Evolutionary conservation across 2,797 vertebrate genomes (phyloP).

Genomic region (Decapterus maruadsi): DNA sequence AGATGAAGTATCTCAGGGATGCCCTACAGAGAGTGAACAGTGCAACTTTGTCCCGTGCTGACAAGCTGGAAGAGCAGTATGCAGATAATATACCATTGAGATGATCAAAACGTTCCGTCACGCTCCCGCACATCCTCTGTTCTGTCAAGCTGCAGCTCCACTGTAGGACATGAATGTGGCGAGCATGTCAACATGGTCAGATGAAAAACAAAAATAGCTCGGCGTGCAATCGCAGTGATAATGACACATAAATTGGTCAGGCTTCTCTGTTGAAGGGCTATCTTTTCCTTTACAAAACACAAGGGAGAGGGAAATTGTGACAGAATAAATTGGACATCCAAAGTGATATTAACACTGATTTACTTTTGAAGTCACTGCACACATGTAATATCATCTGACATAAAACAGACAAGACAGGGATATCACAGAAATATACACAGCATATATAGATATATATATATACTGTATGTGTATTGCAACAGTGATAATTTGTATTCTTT

Average conservation of each 20-base stretch:
- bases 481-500: conserved; percentile 43
- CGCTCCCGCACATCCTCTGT: conserved; percentile 46
- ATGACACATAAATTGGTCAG: conserved; percentile 74
- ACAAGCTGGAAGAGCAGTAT: conserved; percentile 54
- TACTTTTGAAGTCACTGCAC: conserved; percentile 74
- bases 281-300: conserved; percentile 68
- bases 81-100: conserved; percentile 57
- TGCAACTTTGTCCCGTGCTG: conserved; percentile 60
- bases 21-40: conserved; percentile 43
- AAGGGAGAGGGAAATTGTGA: conserved; percentile 60
- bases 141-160: conserved; percentile 71
- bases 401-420: conserved; percentile 62
- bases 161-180: conserved; percentile 60
- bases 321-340: conserved; percentile 78
- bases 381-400: conserved; percentile 64
- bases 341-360: conserved; percentile 75
- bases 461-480: too few relatives aligned
- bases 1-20: conserved; percentile 54
- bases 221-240: conserved; percentile 53
- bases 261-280: conserved; percentile 61
- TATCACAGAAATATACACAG: conserved; percentile 52
- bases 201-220: conserved; percentile 77
- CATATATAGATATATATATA: conserved; percentile 9
- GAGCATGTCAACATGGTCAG: conserved; percentile 71
- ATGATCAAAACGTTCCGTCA: conserved; percentile 80